A percentile compares a stretch with the other conserved stretches of the same genome.
phyloP scores from a whole-genome alignment of 1,140 invertebrate species.

The Caenorhabditis brenneri region DNA sequence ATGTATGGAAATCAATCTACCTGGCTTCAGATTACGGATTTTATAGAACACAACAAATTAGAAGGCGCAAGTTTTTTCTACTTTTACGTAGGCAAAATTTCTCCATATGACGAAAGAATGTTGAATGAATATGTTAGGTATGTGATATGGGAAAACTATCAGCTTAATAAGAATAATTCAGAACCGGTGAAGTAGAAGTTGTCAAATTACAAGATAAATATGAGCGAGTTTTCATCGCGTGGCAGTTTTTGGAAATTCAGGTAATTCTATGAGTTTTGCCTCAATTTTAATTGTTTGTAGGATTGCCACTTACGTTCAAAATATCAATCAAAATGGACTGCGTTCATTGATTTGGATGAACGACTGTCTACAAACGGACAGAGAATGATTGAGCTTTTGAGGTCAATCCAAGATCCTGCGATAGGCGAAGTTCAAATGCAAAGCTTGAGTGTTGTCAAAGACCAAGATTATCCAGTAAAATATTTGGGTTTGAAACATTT shows the following conservation, averaged over 20 bases:
- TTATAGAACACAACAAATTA: slow-evolving; percentile 11
- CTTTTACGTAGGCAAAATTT: slow-evolving; percentile 7
- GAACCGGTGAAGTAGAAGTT: background rate
- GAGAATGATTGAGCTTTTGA: background rate
- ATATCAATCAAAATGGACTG: slow-evolving; percentile 5
- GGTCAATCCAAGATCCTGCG: background rate
- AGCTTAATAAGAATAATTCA: background rate
- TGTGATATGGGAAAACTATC: background rate
- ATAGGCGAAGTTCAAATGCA: slow-evolving; percentile 11
- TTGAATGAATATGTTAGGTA: slow-evolving; percentile 9
- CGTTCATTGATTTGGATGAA: slow-evolving; percentile 8
- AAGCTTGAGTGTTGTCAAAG: background rate
- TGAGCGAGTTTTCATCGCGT: background rate
- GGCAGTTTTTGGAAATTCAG: slow-evolving; percentile 21
- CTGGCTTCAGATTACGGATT: slow-evolving; percentile 18
- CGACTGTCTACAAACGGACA: background rate
- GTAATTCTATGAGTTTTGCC: background rate
- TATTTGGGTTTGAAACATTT: background rate
- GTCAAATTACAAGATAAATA: slow-evolving; percentile 13
- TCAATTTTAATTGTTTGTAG: background rate
- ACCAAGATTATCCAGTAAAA: background rate
- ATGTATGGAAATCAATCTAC: slow-evolving; percentile 12
- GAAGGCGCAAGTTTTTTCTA: background rate
- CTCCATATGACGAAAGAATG: background rate
- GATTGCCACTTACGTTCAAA: background rate